phyloP scores from a whole-genome alignment of 2,113 vertebrate species.

The Micronycteris hirsuta region DNA sequence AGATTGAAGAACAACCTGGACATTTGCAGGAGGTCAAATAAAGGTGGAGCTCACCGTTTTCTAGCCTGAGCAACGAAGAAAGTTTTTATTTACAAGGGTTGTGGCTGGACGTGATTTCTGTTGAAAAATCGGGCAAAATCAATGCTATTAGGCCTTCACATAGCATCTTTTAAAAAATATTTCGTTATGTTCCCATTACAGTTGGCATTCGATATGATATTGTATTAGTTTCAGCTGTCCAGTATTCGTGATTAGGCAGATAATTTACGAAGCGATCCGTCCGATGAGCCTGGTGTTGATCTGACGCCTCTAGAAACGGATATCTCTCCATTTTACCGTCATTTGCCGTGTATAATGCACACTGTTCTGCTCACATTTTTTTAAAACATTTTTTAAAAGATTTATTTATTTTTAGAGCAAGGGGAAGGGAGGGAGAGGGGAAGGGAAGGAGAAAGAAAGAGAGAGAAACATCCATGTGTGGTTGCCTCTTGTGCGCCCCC shows the following conservation, averaged over 20 bases:
- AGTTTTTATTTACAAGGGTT: background rate
- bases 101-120: background rate
- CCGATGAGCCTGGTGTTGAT: background rate
- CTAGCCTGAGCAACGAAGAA: background rate
- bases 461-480: too few relatives aligned
- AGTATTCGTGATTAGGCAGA: background rate
- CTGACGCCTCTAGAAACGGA: background rate
- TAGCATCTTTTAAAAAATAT: background rate
- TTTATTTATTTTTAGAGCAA: too few relatives aligned
- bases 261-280: background rate
- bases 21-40: background rate
- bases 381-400: too few relatives aligned
- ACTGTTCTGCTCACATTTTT: too few relatives aligned
- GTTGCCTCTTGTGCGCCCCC: too few relatives aligned
- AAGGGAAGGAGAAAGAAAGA: too few relatives aligned
- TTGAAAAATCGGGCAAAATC: background rate
- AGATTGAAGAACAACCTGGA: background rate
- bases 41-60: background rate
- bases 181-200: background rate
- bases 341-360: too few relatives aligned
- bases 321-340: too few relatives aligned
- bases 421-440: too few relatives aligned
- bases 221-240: background rate
- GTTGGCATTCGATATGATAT: background rate
- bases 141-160: accelerated